Conservation (phyloP, 2,888 invertebrate species). For the Drosophila stalkeri region DNA sequence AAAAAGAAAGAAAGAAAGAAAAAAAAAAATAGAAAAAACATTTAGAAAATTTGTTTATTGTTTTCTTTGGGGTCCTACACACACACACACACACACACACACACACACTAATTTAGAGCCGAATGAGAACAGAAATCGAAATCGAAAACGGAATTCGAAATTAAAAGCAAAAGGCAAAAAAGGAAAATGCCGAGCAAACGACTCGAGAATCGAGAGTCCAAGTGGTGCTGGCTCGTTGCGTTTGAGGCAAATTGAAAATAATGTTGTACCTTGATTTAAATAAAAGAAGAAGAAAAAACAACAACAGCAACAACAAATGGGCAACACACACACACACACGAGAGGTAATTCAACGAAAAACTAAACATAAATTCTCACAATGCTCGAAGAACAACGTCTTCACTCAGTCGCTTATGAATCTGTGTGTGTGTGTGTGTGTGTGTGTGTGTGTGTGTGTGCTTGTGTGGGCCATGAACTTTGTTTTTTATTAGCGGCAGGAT, state of each 20-base stretch:
- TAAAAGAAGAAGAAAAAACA: slow-evolving; percentile 46
- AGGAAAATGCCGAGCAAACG: slow-evolving; percentile 24
- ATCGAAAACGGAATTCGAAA: slow-evolving; percentile 54
- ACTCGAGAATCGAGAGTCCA: slow-evolving; percentile 20
- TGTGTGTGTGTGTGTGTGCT: slow-evolving; percentile 37
- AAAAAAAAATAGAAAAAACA: slow-evolving; percentile 33
- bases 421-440: not conserved
- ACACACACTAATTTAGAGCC: slow-evolving; percentile 52
- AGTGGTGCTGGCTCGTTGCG: slow-evolving; percentile 10
- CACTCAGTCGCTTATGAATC: slow-evolving; percentile 30
- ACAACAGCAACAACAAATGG: slow-evolving; percentile 53
- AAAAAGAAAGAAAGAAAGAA: not conserved
- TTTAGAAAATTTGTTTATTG: slow-evolving; percentile 77
- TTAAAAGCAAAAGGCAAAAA: slow-evolving; percentile 47
- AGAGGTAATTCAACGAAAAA: slow-evolving; percentile 62
- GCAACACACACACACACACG: slow-evolving; percentile 19
- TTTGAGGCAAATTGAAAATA: slow-evolving; percentile 62
- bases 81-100: slow-evolving; percentile 25
- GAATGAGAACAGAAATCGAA: slow-evolving; percentile 36
- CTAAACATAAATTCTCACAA: slow-evolving; percentile 71
- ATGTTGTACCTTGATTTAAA: slow-evolving; percentile 78
- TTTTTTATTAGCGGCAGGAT: slow-evolving; percentile 75
- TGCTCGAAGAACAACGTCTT: slow-evolving; percentile 28
- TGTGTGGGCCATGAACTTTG: slow-evolving; percentile 72
- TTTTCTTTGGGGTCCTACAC: slow-evolving; percentile 70